Base-by-base conservation (phyloP, 2,888 invertebrate genomes). In the Aleiodes leptofemur region DNA sequence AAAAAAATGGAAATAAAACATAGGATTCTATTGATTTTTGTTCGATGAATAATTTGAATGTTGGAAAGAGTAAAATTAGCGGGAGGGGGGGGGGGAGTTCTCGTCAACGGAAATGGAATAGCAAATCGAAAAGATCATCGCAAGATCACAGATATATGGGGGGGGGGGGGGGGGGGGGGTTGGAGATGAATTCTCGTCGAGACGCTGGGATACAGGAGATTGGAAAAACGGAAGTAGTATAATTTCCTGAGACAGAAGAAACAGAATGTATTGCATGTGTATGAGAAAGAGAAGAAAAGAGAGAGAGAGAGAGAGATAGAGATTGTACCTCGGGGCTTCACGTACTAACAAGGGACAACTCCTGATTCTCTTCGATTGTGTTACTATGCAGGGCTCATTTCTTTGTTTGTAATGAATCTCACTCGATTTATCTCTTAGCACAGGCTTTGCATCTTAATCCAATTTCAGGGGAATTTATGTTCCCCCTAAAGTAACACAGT, bases 301-400 rank as follows among this genome's bases (percentile, higher is more conserved):
- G 57, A 76, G 77, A 71, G 23, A 23, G 75, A 69, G 57, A 76
- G 77, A 73, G 71, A 57, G 75, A 72, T 75, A 64, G 74, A 71
- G 75, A 72, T 80, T 83, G 84, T 83, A 86, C 76, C 84, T 83
- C 81, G 78, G 79, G 80, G 79, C 80, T 83, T 80, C 83, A 81
- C 85, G 83, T 85, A 84, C 79, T 79, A 81, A 81, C 80, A 79
- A 83, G 82, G 77, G 83, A 83, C 81, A 83, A 84, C 84, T 84
- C 85, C 84, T 84, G 83, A 85, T 85, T 84, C 83, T 81, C 83
- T 85, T 85, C 83, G 82, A 85, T 85, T 85, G 85, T 85, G 85
- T 85, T 83, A 82, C 85, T 83, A 83, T 80, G 81, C 81, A 80
- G 80, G 76, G 38, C 71, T 74, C 53, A 71, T 72, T 77, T 66